Conservation (phyloP, 2,797 vertebrate species). For the Crenuchus spilurus region DNA sequence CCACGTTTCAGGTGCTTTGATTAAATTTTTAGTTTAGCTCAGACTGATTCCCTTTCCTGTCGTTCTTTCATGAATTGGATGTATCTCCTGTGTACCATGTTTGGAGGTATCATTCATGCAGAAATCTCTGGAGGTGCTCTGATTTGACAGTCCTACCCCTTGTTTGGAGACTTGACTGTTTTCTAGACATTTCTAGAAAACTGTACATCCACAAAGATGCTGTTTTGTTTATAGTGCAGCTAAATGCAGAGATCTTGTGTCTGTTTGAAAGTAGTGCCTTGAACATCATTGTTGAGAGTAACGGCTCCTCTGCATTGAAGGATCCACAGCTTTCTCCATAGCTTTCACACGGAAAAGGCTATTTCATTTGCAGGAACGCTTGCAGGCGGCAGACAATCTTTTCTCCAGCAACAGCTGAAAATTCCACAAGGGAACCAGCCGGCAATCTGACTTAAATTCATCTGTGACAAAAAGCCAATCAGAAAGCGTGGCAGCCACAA, state of each 20-base stretch:
- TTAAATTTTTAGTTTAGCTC: constrained; percentile 2
- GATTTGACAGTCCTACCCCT: background rate
- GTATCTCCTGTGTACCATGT: background rate
- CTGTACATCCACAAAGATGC: background rate
- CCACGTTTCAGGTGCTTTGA: constrained; percentile 1
- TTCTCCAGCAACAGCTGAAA: constrained; percentile 5
- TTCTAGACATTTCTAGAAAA: background rate
- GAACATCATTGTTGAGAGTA: constrained; percentile 14
- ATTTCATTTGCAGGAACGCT: constrained; percentile 19
- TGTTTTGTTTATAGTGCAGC: background rate
- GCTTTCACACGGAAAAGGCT: constrained; percentile 10
- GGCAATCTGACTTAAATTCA: constrained; percentile 31
- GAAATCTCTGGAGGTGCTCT: background rate
- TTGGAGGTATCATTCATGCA: background rate
- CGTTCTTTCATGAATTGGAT: background rate
- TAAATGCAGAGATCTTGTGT: background rate
- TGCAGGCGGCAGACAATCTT: constrained; percentile 31
- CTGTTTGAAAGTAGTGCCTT: background rate
- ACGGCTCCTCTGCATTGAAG: background rate
- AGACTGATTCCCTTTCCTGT: background rate
- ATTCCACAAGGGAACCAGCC: constrained; percentile 33
- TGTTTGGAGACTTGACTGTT: constrained; percentile 8
- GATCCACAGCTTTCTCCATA: background rate
- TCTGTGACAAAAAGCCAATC: constrained; percentile 49
- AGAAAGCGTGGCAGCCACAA: constrained; percentile 21